These are phyloP conservation scores for Megalonaias nervosa DNA, from an alignment of 1,140 invertebrate genomes.

Conservation along the genomic window DNA sequence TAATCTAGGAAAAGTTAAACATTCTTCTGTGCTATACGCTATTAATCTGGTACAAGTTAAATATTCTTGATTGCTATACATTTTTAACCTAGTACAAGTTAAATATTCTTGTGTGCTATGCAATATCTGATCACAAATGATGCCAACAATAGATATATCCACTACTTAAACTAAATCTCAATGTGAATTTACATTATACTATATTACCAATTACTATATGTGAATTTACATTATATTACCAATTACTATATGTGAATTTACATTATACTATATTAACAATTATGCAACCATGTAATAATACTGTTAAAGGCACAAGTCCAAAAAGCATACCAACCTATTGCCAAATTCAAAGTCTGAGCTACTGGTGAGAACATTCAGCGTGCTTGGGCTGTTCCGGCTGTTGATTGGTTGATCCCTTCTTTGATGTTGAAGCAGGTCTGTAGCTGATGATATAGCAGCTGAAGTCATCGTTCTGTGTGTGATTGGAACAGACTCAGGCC, in stretches of 20 bases:
- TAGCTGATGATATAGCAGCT: too few species aligned
- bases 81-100: too few species aligned
- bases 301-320: neutral
- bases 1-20: too few species aligned
- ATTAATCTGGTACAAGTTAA: too few species aligned
- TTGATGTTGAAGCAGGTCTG: too few species aligned
- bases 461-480: too few species aligned
- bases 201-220: neutral
- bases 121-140: constrained; percentile 6
- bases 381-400: constrained; percentile 69
- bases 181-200: neutral
- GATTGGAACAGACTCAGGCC: too few species aligned
- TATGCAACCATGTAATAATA: neutral
- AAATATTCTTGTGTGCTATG: too few species aligned
- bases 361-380: constrained; percentile 68
- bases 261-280: neutral
- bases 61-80: too few species aligned
- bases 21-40: too few species aligned
- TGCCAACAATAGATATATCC: neutral
- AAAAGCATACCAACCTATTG: constrained; percentile 58
- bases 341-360: constrained; percentile 68
- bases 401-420: constrained; percentile 68
- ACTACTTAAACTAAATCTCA: neutral
- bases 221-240: neutral
- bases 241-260: neutral